Evolutionary conservation across 1,140 invertebrate genomes (phyloP).

Genomic region (Saccostrea glomerata): DNA sequence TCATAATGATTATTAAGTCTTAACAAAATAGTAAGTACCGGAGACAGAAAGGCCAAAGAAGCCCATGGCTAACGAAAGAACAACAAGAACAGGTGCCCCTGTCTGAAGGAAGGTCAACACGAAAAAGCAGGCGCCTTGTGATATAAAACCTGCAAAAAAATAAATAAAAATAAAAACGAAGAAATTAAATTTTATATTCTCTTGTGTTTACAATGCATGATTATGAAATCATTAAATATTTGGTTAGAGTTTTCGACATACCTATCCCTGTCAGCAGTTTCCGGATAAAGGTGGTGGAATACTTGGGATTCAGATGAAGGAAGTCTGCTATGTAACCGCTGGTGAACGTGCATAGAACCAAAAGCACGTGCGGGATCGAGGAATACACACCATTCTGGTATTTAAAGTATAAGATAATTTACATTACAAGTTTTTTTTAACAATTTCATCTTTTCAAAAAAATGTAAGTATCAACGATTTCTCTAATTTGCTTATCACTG

Average conservation of each 20-base stretch:
- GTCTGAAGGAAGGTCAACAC: slow-evolving; percentile 58
- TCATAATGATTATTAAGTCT: too few relatives aligned
- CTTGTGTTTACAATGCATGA: too few relatives aligned
- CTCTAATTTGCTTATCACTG: too few relatives aligned
- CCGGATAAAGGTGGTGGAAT: slow-evolving; percentile 68
- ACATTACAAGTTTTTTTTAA: not conserved
- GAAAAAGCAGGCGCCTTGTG: slow-evolving; percentile 63
- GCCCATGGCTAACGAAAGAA: slow-evolving; percentile 68
- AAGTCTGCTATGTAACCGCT: slow-evolving; percentile 74
- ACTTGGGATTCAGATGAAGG: slow-evolving; percentile 56
- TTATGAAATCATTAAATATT: too few relatives aligned
- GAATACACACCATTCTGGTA: slow-evolving; percentile 73
- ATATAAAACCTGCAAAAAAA: slow-evolving; percentile 64
- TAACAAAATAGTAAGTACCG: slow-evolving; percentile 52
- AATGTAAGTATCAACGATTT: too few relatives aligned
- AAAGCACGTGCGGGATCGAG: slow-evolving; percentile 73
- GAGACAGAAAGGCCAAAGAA: slow-evolving; percentile 69
- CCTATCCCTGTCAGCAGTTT: slow-evolving; percentile 71
- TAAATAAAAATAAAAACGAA: not conserved
- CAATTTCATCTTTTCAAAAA: too few relatives aligned
- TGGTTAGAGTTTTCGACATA: slow-evolving; percentile 29
- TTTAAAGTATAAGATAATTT: not conserved
- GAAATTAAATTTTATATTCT: too few relatives aligned
- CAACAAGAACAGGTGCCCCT: slow-evolving; percentile 57
- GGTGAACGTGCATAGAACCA: slow-evolving; percentile 62